Evolutionary conservation across 2,113 vertebrate species (phyloP).

Genomic region (Lepidothrix coronata): DNA sequence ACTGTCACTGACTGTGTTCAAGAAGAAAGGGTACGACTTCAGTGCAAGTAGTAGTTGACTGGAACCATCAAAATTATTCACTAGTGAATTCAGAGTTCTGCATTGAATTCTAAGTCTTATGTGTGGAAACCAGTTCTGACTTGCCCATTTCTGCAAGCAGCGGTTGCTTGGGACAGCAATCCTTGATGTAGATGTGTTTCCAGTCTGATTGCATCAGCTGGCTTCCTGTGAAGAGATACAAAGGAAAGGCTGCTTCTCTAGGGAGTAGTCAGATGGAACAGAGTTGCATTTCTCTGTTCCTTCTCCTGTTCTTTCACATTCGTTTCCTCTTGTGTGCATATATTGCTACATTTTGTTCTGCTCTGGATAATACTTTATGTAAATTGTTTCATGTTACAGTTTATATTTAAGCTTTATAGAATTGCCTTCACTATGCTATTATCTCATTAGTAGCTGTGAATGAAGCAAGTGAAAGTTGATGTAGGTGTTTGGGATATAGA

Average conservation of each 20-base stretch:
- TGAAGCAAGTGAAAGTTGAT: neutral
- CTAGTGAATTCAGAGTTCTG: neutral
- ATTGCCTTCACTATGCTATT: neutral
- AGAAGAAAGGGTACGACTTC: rapidly evolving
- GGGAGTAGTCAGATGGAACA: neutral
- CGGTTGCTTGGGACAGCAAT: neutral
- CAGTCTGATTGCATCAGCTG: neutral
- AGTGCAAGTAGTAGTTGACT: neutral
- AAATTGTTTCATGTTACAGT: neutral
- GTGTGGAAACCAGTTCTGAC: neutral
- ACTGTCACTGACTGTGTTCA: neutral
- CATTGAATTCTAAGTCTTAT: neutral
- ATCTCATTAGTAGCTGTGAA: neutral
- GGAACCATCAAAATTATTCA: neutral
- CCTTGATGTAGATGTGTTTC: neutral
- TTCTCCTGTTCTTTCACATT: neutral
- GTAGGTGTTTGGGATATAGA: neutral
- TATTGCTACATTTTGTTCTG: neutral
- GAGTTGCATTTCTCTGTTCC: neutral
- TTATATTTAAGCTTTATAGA: neutral
- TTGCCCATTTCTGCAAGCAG: neutral
- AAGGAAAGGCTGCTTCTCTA: neutral
- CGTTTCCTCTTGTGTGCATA: neutral
- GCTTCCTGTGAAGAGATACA: rapidly evolving
- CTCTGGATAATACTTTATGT: neutral